Base-by-base conservation (phyloP, 1,140 invertebrate species). In the Anastrepha obliqua region DNA sequence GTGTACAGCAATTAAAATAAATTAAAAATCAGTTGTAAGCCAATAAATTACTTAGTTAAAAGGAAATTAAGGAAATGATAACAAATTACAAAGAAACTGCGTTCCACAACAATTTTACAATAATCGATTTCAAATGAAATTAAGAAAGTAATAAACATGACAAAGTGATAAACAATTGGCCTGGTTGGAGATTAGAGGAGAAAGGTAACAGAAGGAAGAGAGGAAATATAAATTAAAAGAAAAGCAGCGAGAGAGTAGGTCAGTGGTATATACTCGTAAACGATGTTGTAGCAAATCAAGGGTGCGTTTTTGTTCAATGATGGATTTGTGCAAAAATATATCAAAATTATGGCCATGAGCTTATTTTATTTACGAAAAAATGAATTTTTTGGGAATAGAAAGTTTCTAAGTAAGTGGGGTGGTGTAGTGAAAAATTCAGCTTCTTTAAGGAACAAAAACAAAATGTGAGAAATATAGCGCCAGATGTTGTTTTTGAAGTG, bases 21-120 rank as follows among this genome's bases (percentile, higher is more conserved):
- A 81, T 81, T 81, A 81, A 81, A 81, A 81, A 81, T 81, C 74
- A 81, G 74, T 58, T 81, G 74, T 81, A 81, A 81, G 47, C 74
- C 47, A 55, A 81, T 81, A 81, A 81, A 81, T 81, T 81, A 9
- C 2, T 81, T 29, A 20, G 47, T 55, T 74, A 3, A 3, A 3
- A 39, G 74, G 2, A 9, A 5, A 7, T 15, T 67, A 51, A 51
- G 74, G 44, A 78, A 78, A 51, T 78, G n/a, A 51, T 20, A 8
- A 78, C 47, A 78, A 78, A 78, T 44, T 4, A n/a, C 4, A 20
- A 81, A 58, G 44, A 0, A 81, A 81, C 44, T 81, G n/a, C 13
- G 42, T 7, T 81, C 29, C 29, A 81, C 15, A 81, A 81, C 20
- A 81, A 67, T 29, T 67, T 29, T 67, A 39, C 7, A 29, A 17